Percentiles rank a stretch among this genome's conserved stretches.
Evolutionary conservation across 2,113 vertebrate genomes (phyloP).

Genomic region (Cyprinus carpio): DNA sequence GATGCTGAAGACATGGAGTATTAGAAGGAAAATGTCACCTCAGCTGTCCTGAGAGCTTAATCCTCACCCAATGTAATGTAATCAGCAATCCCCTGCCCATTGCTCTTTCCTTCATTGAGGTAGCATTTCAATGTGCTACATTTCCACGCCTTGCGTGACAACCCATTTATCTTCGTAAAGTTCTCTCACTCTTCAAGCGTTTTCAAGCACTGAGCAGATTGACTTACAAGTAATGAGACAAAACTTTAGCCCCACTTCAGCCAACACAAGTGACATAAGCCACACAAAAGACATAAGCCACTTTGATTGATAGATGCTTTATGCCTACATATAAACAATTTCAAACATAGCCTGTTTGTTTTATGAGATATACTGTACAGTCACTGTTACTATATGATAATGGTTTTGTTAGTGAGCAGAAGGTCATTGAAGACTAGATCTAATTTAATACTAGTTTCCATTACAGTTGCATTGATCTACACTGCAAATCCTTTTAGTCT

Average conservation of each 20-base stretch:
- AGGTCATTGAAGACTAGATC: conserved; percentile 29
- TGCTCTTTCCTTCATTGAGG: conserved; percentile 31
- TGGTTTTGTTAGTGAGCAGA: conserved; percentile 17
- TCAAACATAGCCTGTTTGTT: background rate
- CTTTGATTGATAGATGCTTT: background rate
- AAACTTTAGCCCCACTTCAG: conserved; percentile 25
- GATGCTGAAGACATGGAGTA: no score
- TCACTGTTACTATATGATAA: conserved; percentile 1
- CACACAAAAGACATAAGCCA: conserved; percentile 3
- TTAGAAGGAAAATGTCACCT: no score
- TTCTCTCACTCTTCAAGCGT: conserved; percentile 8
- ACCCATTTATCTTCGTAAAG: conserved; percentile 22
- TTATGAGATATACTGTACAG: background rate
- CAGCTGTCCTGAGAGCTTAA: no score
- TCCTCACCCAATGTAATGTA: background rate
- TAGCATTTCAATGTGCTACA: conserved; percentile 9
- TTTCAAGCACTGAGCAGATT: conserved; percentile 12
- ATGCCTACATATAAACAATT: background rate
- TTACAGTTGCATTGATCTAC: conserved; percentile 41
- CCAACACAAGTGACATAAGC: conserved; percentile 11
- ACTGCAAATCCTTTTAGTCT: conserved; percentile 40
- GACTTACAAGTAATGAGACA: conserved; percentile 24
- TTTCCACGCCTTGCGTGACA: conserved; percentile 9
- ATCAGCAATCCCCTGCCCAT: conserved; percentile 23
- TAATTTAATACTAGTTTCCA: conserved; percentile 36